A percentile compares a stretch with the other conserved stretches of the same genome.
phyloP scores from a whole-genome alignment of 2,888 invertebrate species.

The Xestobium rufovillosum region DNA sequence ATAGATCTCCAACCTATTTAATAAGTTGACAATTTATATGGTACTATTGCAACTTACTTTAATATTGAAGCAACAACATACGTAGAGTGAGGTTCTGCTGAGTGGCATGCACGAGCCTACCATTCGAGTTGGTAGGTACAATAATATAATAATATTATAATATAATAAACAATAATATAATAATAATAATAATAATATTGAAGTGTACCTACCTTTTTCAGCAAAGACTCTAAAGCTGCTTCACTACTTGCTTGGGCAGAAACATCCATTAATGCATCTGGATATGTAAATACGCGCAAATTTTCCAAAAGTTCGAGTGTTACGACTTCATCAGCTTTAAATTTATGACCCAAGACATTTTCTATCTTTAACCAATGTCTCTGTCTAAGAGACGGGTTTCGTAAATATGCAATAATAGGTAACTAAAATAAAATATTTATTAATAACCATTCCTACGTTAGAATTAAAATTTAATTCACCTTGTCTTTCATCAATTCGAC shows the following conservation, averaged over 20 bases:
- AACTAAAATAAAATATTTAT: slow-evolving; percentile 43
- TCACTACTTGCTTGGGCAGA: slow-evolving; percentile 86
- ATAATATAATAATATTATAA: neutral
- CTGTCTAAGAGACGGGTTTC: slow-evolving; percentile 68
- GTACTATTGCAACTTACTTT: too few relatives aligned
- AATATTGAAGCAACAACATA: too few relatives aligned
- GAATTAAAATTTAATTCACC: too few relatives aligned
- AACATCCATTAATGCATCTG: slow-evolving; percentile 72
- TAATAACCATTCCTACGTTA: too few relatives aligned
- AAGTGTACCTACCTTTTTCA: slow-evolving; percentile 56
- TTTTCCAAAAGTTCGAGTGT: slow-evolving; percentile 63
- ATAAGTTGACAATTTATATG: too few relatives aligned
- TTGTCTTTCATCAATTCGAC: slow-evolving; percentile 75
- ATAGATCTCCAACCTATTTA: too few relatives aligned
- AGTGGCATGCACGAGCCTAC: too few relatives aligned
- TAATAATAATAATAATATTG: too few relatives aligned
- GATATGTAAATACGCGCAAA: slow-evolving; percentile 65
- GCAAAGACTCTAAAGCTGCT: slow-evolving; percentile 67
- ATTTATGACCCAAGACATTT: slow-evolving; percentile 61
- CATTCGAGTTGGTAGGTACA: slow-evolving; percentile 6
- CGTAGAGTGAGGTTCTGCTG: too few relatives aligned
- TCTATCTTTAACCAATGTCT: slow-evolving; percentile 85
- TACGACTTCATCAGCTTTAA: slow-evolving; percentile 59
- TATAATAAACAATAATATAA: too few relatives aligned
- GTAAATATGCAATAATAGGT: slow-evolving; percentile 70